Conservation (phyloP, 2,113 vertebrate genomes). For the Lutjanus erythropterus region DNA sequence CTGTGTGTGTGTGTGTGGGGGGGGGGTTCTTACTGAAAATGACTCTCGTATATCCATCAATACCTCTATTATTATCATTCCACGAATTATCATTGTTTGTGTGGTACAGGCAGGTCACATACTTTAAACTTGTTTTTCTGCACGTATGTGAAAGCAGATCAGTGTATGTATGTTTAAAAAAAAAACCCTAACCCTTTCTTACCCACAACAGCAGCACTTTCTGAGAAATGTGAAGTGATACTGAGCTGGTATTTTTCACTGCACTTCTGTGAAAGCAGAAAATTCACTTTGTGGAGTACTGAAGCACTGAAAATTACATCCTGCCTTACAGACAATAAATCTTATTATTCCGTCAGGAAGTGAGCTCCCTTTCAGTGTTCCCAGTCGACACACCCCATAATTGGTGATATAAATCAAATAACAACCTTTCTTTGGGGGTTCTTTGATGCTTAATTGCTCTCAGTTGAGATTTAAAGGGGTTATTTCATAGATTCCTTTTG, state of each 20-base stretch:
- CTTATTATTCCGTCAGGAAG: conserved; percentile 32
- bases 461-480: not conserved
- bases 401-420: conserved; percentile 52
- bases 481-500: conserved; percentile 16
- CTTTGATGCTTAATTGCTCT: conserved; percentile 50
- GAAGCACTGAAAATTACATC: conserved; percentile 39
- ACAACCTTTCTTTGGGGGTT: conserved; percentile 15
- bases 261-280: conserved; percentile 7
- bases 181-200: not conserved
- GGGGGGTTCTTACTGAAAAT: not conserved
- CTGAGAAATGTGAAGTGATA: conserved; percentile 63
- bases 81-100: not conserved
- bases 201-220: not conserved
- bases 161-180: not conserved
- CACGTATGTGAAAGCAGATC: conserved; percentile 10
- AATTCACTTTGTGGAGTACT: conserved; percentile 33
- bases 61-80: not conserved
- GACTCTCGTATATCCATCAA: not conserved
- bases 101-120: not conserved
- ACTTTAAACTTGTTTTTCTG: not conserved
- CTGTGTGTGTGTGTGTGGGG: not conserved
- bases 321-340: conserved; percentile 48
- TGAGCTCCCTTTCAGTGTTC: conserved; percentile 20
- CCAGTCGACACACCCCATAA: conserved; percentile 23
- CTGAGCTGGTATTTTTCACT: conserved; percentile 18